Conservation (phyloP, 2,888 invertebrate genomes). For the Oxystoma pomonae region DNA sequence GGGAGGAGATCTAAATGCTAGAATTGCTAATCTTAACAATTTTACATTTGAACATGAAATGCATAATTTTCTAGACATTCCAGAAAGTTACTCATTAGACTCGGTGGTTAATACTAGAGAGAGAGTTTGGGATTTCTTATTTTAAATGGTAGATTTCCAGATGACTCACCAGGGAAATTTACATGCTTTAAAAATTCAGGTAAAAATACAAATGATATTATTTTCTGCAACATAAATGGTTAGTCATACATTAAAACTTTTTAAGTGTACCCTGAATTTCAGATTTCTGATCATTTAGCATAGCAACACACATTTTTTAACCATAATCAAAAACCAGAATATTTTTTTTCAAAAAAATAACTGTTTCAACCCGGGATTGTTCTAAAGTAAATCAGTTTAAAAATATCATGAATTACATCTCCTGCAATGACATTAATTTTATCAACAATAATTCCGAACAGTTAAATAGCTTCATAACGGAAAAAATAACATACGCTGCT, state of each 20-base stretch:
- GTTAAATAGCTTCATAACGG: not conserved
- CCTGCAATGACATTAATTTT: not conserved
- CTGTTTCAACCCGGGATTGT: not conserved
- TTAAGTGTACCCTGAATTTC: not conserved
- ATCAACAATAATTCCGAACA: not conserved
- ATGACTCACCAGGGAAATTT: not conserved
- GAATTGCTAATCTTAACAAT: not conserved
- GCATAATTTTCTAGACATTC: not conserved
- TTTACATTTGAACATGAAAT: not conserved
- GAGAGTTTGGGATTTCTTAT: not conserved
- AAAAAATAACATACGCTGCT: not conserved
- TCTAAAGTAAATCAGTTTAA: not conserved
- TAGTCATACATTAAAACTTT: not conserved
- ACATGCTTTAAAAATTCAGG: not conserved
- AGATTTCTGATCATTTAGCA: not conserved
- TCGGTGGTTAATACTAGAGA: not conserved
- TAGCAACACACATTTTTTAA: not conserved
- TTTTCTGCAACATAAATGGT: not conserved
- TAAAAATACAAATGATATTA: not conserved
- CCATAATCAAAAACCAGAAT: not conserved
- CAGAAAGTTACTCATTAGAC: not conserved
- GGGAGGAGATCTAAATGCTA: not conserved
- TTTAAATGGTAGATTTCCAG: not conserved
- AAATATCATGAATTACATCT: not conserved
- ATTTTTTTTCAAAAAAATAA: too few relatives aligned